Evolutionary conservation across 2,888 invertebrate species (phyloP).

Genomic region (Platerodrilus igneus): DNA sequence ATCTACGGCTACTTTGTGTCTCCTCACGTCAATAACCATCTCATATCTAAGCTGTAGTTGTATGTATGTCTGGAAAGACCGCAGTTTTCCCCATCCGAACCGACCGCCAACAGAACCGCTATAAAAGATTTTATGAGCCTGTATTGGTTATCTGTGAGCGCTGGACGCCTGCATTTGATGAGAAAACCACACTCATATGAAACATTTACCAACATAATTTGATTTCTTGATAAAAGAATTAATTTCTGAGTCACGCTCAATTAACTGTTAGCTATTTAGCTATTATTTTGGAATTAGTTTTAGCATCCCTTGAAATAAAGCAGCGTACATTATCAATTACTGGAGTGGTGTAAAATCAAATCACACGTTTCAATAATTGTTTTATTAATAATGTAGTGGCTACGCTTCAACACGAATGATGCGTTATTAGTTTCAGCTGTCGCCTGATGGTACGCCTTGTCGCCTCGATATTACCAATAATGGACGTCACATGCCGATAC

Average conservation of each 20-base stretch:
- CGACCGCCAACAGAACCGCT: conserved; percentile 25
- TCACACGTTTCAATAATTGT: conserved; percentile 33
- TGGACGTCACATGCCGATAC: conserved; percentile 26
- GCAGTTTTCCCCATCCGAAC: conserved; percentile 10
- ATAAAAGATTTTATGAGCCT: conserved; percentile 36
- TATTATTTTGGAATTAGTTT: background rate
- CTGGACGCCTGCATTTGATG: conserved; percentile 24
- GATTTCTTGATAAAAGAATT: conserved; percentile 23
- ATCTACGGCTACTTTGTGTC: conserved; percentile 21
- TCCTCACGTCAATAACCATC: conserved; percentile 12
- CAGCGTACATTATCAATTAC: conserved; percentile 14
- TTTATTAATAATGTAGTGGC: conserved; percentile 33
- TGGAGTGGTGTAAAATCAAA: conserved; percentile 26
- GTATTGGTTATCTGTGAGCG: conserved; percentile 36
- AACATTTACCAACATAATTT: conserved; percentile 23
- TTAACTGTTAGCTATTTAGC: conserved; percentile 10
- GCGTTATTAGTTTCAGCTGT: conserved; percentile 30
- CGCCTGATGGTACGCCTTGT: conserved; percentile 32
- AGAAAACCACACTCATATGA: conserved; percentile 25
- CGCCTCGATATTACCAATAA: conserved; percentile 28
- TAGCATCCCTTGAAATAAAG: conserved; percentile 1
- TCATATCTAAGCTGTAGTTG: conserved; percentile 17
- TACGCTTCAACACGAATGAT: conserved; percentile 27
- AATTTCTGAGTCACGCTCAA: conserved; percentile 12
- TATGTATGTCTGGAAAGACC: conserved; percentile 19